Conservation (phyloP, 2,888 invertebrate genomes). For the Mylabris sibirica region DNA sequence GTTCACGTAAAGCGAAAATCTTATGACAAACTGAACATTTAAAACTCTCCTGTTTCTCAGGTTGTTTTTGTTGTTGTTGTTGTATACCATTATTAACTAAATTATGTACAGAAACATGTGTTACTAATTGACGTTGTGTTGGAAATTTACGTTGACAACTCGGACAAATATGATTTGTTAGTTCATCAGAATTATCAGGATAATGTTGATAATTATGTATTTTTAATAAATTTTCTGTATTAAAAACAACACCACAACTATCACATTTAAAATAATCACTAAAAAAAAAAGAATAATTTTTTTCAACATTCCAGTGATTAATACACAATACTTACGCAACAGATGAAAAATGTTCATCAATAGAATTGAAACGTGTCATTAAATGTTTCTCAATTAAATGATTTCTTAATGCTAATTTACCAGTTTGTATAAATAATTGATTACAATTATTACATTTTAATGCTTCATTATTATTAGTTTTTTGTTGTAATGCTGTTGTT, state of each 20-base stretch:
- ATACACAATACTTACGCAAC: constrained; percentile 44
- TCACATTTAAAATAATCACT: constrained; percentile 50
- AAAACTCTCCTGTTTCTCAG: constrained; percentile 52
- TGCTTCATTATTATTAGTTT: constrained; percentile 40
- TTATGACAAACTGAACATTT: constrained; percentile 74
- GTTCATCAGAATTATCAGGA: constrained; percentile 48
- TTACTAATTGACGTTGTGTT: constrained; percentile 49
- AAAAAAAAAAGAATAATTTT: constrained; percentile 24
- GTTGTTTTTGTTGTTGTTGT: background rate
- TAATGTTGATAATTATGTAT: constrained; percentile 52
- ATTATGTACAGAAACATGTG: constrained; percentile 48
- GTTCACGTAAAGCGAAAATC: constrained; percentile 69
- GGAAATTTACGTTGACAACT: constrained; percentile 52
- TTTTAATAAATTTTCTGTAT: constrained; percentile 49
- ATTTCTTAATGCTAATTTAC: constrained; percentile 46
- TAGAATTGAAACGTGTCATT: constrained; percentile 37
- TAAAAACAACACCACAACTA: constrained; percentile 45
- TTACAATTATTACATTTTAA: constrained; percentile 54
- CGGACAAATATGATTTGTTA: constrained; percentile 51
- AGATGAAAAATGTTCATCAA: constrained; percentile 51
- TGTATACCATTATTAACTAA: constrained; percentile 35
- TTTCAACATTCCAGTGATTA: background rate
- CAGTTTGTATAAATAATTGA: constrained; percentile 49
- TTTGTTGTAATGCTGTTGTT: constrained; percentile 20
- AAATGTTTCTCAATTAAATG: constrained; percentile 52